A percentile compares a stretch with the other conserved stretches of the same genome.
Evolutionary conservation across 1,140 invertebrate species (phyloP).

Genomic region (Macrotrachela quadricornifera): DNA sequence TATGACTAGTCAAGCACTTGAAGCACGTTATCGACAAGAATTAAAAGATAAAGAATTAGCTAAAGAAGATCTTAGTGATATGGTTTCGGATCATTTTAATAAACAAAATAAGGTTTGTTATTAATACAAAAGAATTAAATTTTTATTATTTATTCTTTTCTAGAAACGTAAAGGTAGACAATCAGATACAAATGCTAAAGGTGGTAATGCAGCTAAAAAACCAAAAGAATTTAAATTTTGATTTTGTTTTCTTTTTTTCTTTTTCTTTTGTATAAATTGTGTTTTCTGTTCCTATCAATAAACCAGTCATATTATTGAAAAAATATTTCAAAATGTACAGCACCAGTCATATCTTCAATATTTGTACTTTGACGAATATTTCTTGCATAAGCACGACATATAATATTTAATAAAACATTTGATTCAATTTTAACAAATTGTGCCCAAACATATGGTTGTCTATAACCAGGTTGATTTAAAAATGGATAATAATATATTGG

Average conservation of each 20-base stretch:
- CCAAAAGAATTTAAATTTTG: constrained; percentile 8
- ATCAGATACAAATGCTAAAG: neutral
- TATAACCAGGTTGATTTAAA: constrained; percentile 12
- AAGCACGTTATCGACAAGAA: neutral
- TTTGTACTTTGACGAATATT: constrained; percentile 3
- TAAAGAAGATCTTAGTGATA: neutral
- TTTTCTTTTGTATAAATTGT: neutral
- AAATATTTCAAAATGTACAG: constrained; percentile 4
- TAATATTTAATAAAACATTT: constrained; percentile 8
- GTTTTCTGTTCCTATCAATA: too few species aligned
- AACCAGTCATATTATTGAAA: too few species aligned
- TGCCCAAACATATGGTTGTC: constrained; percentile 11
- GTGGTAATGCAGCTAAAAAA: neutral
- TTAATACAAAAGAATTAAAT: neutral
- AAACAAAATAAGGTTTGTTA: too few species aligned
- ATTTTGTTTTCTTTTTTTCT: neutral
- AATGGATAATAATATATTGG: constrained; percentile 12
- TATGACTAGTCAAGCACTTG: constrained; percentile 1
- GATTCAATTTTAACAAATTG: constrained; percentile 9
- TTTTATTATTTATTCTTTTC: neutral
- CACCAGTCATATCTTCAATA: constrained; percentile 2
- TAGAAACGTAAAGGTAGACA: neutral
- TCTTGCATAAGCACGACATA: constrained; percentile 6
- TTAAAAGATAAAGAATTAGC: neutral
- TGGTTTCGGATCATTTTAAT: too few species aligned